Evolutionary conservation across 92 coral and sea anemone genomes (phyloP), one percentile per base, ranked within the genome.

Genomic region (Heliopora coerulea): DNA sequence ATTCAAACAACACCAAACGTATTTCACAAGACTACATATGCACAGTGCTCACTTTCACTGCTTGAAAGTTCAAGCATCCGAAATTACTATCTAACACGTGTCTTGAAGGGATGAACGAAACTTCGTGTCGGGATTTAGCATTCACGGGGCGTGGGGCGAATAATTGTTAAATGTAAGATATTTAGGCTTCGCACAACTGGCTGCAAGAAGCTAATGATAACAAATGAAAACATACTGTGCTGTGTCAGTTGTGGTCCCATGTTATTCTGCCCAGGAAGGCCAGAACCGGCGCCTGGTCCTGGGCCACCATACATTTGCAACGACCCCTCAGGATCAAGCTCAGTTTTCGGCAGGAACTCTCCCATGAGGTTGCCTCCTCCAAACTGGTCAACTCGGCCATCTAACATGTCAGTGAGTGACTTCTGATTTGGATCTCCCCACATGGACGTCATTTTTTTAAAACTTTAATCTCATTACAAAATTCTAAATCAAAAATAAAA

Each of bases 221-320:
- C 19, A 48, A 11, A 35, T 4, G 5, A 7, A 2, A 13, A 70
- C 77, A 27, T 70, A 70, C 77, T 70, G 30, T 70, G 77, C 50
- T 70, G 77, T 13, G 77, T 48, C 49, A 70, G 25, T 8, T 70
- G 77, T 15, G 62, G 77, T 26, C 63, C 74, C 2, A 56, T 3
- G 61, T 17, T 56, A 7, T 2, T 3, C 14, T 15, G 9, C 29
- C 14, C 3, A 3, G 6, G 6, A 7, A 15, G 61, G 9, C 74
- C 63, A 5, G 77, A 63, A 2, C 62, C 77, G 25, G 44, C 27
- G 3, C 77, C 77, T 1, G 27, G 61, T 28, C 27, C 61, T 21
- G 77, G 63, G 11, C 50, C 50, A 12, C 77, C 77, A 41, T 70
- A 70, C 77, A 70, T 70, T 34, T 56, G 39, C 62, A 70, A 29